Percentiles rank a stretch among this genome's conserved stretches.
Evolutionary conservation across 2,797 vertebrate species (phyloP).

Genomic region (Epinephelus coioides): DNA sequence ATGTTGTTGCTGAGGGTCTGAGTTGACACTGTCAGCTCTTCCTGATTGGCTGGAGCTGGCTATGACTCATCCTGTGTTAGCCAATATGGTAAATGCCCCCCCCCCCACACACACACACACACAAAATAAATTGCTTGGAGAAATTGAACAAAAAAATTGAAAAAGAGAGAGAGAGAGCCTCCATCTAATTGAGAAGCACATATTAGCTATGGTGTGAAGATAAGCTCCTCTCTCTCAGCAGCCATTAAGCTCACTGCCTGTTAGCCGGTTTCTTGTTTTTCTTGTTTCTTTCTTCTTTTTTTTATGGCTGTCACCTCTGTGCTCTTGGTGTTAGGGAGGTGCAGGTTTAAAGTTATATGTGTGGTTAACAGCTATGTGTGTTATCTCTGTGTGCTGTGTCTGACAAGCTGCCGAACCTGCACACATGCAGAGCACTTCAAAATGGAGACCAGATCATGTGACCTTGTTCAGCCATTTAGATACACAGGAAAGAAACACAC

Average conservation of each 20-base stretch:
- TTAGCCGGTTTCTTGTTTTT: conserved; percentile 65
- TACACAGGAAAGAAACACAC: background rate
- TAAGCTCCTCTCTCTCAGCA: conserved; percentile 83
- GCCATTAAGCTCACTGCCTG: conserved; percentile 78
- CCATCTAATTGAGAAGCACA: conserved; percentile 85
- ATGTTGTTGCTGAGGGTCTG: conserved; percentile 86
- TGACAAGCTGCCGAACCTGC: conserved; percentile 36
- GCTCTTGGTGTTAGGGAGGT: conserved; percentile 10
- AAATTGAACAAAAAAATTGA: conserved; percentile 82
- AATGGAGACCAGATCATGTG: conserved; percentile 77
- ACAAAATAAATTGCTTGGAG: conserved; percentile 86
- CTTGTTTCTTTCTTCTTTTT: conserved; percentile 27
- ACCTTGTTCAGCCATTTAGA: conserved; percentile 67
- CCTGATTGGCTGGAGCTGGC: conserved; percentile 77
- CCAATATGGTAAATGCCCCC: conserved; percentile 73
- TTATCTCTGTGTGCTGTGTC: conserved; percentile 26
- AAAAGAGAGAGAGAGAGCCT: conserved; percentile 78
- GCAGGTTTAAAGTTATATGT: conserved; percentile 45
- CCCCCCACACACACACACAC: conserved; percentile 65
- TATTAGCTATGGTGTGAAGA: conserved; percentile 86
- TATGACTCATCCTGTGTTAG: conserved; percentile 73
- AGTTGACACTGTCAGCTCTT: conserved; percentile 67
- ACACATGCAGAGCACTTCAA: conserved; percentile 53
- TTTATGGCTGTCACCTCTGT: conserved; percentile 54
- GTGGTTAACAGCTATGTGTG: conserved; percentile 12